Base-by-base conservation (phyloP, 2,888 invertebrate species). In the Dorcus parallelipipedus region DNA sequence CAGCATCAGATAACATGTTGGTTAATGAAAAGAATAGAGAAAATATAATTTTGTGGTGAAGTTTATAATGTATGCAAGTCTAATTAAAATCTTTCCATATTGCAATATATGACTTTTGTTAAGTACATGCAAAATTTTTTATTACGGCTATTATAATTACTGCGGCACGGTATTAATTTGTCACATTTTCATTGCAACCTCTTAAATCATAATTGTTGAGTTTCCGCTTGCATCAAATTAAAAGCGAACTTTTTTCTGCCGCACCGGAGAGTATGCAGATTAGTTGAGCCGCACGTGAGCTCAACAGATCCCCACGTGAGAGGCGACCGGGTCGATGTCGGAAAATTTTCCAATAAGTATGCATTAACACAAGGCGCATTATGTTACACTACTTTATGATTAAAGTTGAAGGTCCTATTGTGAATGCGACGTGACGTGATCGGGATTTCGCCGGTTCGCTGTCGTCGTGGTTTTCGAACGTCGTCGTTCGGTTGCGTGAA, bases 301-400 rank as follows among this genome's bases (percentile, higher is more conserved):
- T 45, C 8, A 9, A 45, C 14, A 9, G 45, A 45, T 45, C 41
- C 45, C 45, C 45, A 20, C 45, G 45, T 45, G 45, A 45, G 45
- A 45, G 20, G 45, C 45, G 9, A 45, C 20, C 23, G 14, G 45
- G 45, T 45, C 45, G 45, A 45, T 45, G 45, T 6, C 45, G 45
- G 45, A 20, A 23, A 50, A 50, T 54, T 54, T 54, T 48, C 20
- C 54, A 54, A 54, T 54, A 54, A 54, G 48, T 48, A 48, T 10
- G 45, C 48, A 45, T 54, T 45, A 54, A 33, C 54, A 39, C 54
- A 48, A 48, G 48, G 2, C 39, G 10, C 40, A 38, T 54, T 42
- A 38, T 26, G 38, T 53, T 53, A 53, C 17, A 53, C 38, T 54
- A 54, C 48, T 48, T 45, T 54, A 54, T 23, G 54, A 54, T 54